phyloP scores from a whole-genome alignment of 2,888 invertebrate genomes.

The Chromoteleia sp. region DNA sequence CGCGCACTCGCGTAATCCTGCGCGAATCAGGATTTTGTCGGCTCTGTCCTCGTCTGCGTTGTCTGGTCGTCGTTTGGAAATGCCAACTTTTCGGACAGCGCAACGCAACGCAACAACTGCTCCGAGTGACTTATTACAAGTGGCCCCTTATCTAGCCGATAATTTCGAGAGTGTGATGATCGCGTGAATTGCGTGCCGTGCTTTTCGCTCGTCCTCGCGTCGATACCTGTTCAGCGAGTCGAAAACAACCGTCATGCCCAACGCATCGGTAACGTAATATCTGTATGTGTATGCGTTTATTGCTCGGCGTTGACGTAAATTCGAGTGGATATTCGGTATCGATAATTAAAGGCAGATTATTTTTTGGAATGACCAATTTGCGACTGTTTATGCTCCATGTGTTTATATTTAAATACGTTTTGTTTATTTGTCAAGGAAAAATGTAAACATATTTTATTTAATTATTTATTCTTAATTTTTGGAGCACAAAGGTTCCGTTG shows the following conservation, averaged over 20 bases:
- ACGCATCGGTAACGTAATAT: constrained; percentile 2
- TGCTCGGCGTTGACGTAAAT: background rate
- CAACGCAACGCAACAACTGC: background rate
- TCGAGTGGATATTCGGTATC: background rate
- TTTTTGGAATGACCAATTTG: background rate
- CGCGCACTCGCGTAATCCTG: background rate
- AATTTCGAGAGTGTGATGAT: constrained; percentile 7
- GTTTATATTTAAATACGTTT: background rate
- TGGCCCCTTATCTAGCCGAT: constrained; percentile 6
- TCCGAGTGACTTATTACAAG: background rate
- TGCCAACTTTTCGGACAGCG: constrained; percentile 13
- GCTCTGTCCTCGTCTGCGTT: too few species aligned
- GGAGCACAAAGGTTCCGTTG: background rate
- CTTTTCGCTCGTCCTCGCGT: background rate
- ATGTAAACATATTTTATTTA: too few species aligned
- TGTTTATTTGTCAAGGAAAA: too few species aligned
- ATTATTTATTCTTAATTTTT: too few species aligned
- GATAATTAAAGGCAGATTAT: too few species aligned
- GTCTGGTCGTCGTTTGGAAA: background rate
- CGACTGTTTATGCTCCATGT: too few species aligned
- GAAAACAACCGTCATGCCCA: background rate
- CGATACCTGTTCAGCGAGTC: background rate
- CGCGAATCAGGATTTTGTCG: background rate
- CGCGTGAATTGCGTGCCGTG: background rate
- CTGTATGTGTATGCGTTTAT: background rate